Percentiles rank a stretch among this genome's conserved stretches.
phyloP scores from a whole-genome alignment of 2,797 vertebrate genomes.

The Cyprinodon diabolis region DNA sequence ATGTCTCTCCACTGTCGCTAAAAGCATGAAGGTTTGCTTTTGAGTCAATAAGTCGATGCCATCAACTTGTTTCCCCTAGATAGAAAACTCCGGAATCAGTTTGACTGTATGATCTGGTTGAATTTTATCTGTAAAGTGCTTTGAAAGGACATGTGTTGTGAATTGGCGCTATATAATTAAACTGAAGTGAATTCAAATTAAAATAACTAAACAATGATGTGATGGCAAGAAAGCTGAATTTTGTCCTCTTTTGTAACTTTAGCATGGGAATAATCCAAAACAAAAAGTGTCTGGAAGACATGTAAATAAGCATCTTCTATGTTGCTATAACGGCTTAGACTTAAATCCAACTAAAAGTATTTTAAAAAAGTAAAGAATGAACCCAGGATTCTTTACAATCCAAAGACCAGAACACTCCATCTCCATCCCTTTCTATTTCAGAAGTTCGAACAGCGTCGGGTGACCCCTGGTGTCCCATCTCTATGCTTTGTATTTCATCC shows the following conservation, averaged over 20 bases:
- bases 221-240: background rate
- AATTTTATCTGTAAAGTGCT: no score
- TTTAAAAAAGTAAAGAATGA: background rate
- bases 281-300: background rate
- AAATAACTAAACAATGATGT: background rate
- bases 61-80: no score
- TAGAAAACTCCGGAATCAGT: no score
- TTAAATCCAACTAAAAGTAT: background rate
- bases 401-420: slow-evolving; percentile 1
- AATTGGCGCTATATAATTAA: no score
- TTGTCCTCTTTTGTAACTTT: background rate
- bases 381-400: background rate
- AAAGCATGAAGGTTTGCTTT: no score
- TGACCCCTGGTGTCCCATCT: background rate
- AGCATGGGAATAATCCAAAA: background rate
- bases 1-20: no score
- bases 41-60: no score
- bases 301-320: background rate
- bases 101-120: no score
- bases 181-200: no score
- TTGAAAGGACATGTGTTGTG: no score
- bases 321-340: background rate
- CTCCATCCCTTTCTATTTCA: slow-evolving; percentile 30
- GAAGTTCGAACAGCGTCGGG: slow-evolving; percentile 24
- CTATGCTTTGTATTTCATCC: slow-evolving; percentile 21